These are phyloP conservation scores for Ochropleura plecta DNA, from an alignment of 2,888 invertebrate genomes.

Conservation along the genomic window DNA sequence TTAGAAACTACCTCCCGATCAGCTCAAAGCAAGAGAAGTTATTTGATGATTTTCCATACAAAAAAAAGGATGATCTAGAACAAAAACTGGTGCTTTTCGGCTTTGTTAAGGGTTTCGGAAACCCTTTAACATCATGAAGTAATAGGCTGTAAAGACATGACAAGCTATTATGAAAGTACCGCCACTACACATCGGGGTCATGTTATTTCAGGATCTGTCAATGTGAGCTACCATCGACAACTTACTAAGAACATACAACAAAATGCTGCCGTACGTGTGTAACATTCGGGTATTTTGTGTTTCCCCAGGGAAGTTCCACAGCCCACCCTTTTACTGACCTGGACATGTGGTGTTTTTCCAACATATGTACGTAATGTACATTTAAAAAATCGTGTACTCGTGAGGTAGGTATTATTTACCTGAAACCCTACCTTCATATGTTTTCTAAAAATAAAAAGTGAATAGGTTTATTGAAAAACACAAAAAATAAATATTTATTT, in stretches of 20 bases:
- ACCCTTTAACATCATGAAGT: no score
- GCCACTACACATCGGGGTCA: not conserved
- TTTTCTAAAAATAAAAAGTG: not conserved
- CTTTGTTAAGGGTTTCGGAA: no score
- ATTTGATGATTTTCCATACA: no score
- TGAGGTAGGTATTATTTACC: not conserved
- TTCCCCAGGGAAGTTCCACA: slow-evolving; percentile 31
- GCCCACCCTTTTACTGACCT: slow-evolving; percentile 46
- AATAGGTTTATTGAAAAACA: no score
- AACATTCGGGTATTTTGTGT: slow-evolving; percentile 56
- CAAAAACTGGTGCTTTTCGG: no score
- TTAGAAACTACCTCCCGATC: no score
- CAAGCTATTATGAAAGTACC: no score
- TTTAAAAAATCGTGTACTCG: not conserved
- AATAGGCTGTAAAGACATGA: no score
- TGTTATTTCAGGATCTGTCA: not conserved
- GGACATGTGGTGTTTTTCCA: slow-evolving; percentile 50
- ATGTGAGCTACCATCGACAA: not conserved
- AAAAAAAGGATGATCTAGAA: no score
- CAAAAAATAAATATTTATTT: no score
- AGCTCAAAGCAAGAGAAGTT: no score
- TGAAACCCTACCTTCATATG: not conserved
- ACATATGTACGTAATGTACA: slow-evolving; percentile 23
- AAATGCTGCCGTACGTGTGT: slow-evolving; percentile 27
- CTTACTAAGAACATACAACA: slow-evolving; percentile 27